These are phyloP conservation scores for Oreonectes daqikongensis DNA, from an alignment of 2,797 vertebrate genomes.

Conservation along the genomic window DNA sequence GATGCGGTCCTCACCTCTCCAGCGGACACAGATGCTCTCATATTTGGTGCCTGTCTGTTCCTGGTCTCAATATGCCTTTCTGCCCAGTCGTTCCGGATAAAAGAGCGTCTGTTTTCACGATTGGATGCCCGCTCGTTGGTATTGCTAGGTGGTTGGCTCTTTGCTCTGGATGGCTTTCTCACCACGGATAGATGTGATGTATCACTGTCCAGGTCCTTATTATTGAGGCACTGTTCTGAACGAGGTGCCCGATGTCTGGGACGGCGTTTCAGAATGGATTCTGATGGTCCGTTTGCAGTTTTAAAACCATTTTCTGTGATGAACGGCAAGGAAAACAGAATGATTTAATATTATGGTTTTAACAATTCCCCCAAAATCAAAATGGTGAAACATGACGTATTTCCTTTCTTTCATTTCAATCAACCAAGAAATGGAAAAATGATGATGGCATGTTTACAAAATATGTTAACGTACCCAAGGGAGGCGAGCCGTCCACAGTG, in stretches of 20 bases:
- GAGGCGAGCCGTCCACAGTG: slow-evolving; percentile 25
- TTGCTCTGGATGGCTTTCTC: slow-evolving; percentile 73
- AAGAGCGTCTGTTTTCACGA: slow-evolving; percentile 76
- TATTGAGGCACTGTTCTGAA: slow-evolving; percentile 60
- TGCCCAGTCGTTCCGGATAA: slow-evolving; percentile 81
- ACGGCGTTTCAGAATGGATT: slow-evolving; percentile 28
- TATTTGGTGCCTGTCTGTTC: slow-evolving; percentile 79
- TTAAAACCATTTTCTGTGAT: slow-evolving; percentile 59
- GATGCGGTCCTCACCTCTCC: slow-evolving; percentile 71
- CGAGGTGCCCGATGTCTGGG: slow-evolving; percentile 58
- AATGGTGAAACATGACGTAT: no score
- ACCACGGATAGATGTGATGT: slow-evolving; percentile 58
- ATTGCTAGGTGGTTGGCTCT: slow-evolving; percentile 72
- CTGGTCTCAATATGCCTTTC: slow-evolving; percentile 77
- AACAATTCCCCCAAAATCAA: no score
- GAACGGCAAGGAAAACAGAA: not conserved
- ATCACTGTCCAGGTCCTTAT: slow-evolving; percentile 66
- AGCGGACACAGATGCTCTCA: slow-evolving; percentile 75
- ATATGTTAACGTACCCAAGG: slow-evolving; percentile 41
- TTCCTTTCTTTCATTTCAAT: no score
- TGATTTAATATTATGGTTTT: no score
- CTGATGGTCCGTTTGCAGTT: slow-evolving; percentile 13
- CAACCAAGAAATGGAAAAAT: not conserved
- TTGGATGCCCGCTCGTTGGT: slow-evolving; percentile 67
- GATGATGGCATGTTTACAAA: not conserved